Evolutionary conservation across 2,888 invertebrate genomes (phyloP), one percentile per base, ranked within the genome.

Genomic region (Drosophila buzzatii): DNA sequence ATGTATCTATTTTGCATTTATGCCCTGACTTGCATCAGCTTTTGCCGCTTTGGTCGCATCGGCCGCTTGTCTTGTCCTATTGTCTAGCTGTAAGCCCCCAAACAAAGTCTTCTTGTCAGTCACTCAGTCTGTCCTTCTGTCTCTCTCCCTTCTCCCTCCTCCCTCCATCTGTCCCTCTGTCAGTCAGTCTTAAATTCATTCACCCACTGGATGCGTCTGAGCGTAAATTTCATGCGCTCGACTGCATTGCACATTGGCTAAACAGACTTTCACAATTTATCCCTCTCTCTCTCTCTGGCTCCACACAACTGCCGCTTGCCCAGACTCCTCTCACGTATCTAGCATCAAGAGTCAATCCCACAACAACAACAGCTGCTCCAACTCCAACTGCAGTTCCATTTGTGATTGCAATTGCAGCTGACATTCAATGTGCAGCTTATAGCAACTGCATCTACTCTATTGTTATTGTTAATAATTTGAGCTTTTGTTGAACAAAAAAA

Each of bases 1-100:
- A n/a, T 82, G 82, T 88, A 73, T 82, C 85, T 88, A 73, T 85
- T 83, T 83, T 85, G 88, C 77, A 75, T 85, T 83, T 83, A 85
- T 88, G 77, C 66, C 52, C 60, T 59, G 69, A 59, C 69, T 72
- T 72, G 72, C 74, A 55, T 55, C 55, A 56, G 66, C 73, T 64
- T 69, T 59, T 53, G 56, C 64, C 61, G 66, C 67, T 64, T 73
- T 23, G 45, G 42, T 42, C 57, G 49, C 49, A 51, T 58, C 56
- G 56, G 58, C 57, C 58, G 69, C 70, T 67, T 76, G 66, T 74
- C 70, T 60, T 72, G 73, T 47, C 56, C 65, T 66, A 84, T 82
- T 86, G 85, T 79, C 82, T 85, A 68, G 39, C 76, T 74, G 47
- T 66, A 80, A 74, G 51, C 55, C 42, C 41, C 35, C 16, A 41